A percentile compares a stretch with the other conserved stretches of the same genome.
These are phyloP conservation scores for Scolopax rusticola DNA, from an alignment of 2,797 vertebrate species.

Conservation along the genomic window DNA sequence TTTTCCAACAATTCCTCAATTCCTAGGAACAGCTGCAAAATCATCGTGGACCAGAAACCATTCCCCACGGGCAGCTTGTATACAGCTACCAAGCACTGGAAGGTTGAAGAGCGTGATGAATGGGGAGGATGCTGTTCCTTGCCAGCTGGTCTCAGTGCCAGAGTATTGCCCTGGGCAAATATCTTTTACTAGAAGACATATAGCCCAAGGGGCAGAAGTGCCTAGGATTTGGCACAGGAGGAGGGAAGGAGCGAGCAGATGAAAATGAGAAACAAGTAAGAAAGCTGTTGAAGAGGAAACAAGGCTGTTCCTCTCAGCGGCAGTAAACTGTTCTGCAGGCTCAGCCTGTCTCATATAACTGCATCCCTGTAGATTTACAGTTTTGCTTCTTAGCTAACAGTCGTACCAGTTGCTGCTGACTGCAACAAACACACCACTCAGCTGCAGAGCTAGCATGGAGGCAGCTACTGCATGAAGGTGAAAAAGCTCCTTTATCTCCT, in stretches of 20 bases:
- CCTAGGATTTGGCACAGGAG: not conserved
- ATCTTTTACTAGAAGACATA: not conserved
- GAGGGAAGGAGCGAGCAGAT: not conserved
- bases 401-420: not conserved
- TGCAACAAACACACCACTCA: not conserved
- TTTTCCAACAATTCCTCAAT: constrained; percentile 1
- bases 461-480: not conserved
- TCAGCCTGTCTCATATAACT: not conserved
- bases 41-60: not conserved
- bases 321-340: not conserved
- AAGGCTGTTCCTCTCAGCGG: not conserved
- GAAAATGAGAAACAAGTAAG: not conserved
- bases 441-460: not conserved
- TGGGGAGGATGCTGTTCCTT: not conserved
- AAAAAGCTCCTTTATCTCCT: not conserved
- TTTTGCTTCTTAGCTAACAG: not conserved
- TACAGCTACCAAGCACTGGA: not conserved
- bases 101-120: not conserved
- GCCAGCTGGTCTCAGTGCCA: not conserved
- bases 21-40: constrained; percentile 40
- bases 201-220: not conserved
- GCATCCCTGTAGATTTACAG: not conserved
- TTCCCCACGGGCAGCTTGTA: not conserved
- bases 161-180: not conserved
- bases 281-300: not conserved